Evolutionary conservation across 2,888 invertebrate genomes (phyloP).

Genomic region (Gortyna flavago): DNA sequence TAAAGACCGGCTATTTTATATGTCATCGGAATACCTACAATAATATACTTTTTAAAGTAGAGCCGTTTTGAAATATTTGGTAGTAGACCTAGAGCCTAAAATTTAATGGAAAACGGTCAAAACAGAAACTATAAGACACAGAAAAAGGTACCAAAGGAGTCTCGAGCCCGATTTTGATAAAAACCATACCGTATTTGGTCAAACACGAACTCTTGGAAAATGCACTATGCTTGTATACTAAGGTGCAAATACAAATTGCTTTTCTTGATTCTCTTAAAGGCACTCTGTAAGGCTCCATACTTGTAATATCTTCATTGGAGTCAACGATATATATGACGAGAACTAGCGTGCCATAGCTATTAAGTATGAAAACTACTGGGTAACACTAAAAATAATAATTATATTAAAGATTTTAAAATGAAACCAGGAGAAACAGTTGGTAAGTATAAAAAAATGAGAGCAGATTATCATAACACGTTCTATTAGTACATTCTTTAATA

Average conservation of each 20-base stretch:
- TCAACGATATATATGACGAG: slow-evolving; percentile 18
- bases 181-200: background rate
- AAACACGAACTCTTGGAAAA: background rate
- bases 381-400: slow-evolving; percentile 30
- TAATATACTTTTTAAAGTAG: background rate
- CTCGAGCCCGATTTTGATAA: background rate
- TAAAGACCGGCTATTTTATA: slow-evolving; percentile 6
- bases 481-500: slow-evolving; percentile 52
- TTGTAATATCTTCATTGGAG: background rate
- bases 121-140: background rate
- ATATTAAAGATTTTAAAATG: slow-evolving; percentile 40
- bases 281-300: background rate
- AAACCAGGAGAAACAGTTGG: slow-evolving; percentile 48
- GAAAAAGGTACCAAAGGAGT: background rate
- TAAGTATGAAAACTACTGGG: slow-evolving; percentile 29
- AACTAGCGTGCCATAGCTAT: slow-evolving; percentile 17
- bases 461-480: slow-evolving; percentile 60
- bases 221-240: background rate
- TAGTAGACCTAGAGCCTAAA: background rate
- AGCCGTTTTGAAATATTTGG: background rate
- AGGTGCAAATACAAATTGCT: background rate
- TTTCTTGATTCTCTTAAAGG: background rate
- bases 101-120: background rate
- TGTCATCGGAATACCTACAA: background rate
- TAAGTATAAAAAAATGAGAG: slow-evolving; percentile 44